Base-by-base conservation (phyloP, 2,888 invertebrate genomes). In the Drepana falcataria region DNA sequence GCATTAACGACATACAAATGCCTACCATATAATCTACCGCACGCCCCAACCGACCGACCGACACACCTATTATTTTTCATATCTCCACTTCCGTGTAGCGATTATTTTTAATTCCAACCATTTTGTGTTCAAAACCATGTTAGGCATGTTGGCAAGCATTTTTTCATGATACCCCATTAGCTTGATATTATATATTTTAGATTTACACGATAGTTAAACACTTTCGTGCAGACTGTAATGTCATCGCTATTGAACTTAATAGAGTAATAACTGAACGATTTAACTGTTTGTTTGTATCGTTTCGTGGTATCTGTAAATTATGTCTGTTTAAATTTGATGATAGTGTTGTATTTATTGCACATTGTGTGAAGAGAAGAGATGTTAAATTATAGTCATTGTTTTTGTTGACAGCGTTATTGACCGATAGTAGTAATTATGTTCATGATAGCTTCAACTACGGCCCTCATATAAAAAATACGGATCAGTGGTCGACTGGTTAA, bases 71-170 rank as follows among this genome's bases (percentile, higher is more conserved):
- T 85, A 83, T 85, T 85, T 81, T 81, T 81, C 83, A 86, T 86
- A 84, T 84, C 81, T 81, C 75, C 70, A 77, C 71, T 79, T 80
- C 77, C 82, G 78, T 76, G 72, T 73, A 66, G 70, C 77, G 78
- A 86, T 89, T 83, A 86, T 74, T 87, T 87, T 87, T 87, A 87
- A 85, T 86, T 81, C 75, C 75, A 73, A 77, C 79, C 76, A 75
- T 81, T 77, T 75, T 69, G 70, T 73, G 71, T 74, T 79, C 73
- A 77, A 79, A 81, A 76, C 70, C 80, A 74, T 79, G 81, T 81
- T 75, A 71, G 75, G 79, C 77, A 78, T 76, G 76, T 74, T 79
- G 68, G 77, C 79, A 73, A 66, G 70, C 72, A 65, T 72, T 65
- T 75, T 80, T 80, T 73, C 84, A 84, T 80, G 75, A 81, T 21